Base-by-base conservation (phyloP, 64 coral and sea anemone species). In the Montipora efflorescens region DNA sequence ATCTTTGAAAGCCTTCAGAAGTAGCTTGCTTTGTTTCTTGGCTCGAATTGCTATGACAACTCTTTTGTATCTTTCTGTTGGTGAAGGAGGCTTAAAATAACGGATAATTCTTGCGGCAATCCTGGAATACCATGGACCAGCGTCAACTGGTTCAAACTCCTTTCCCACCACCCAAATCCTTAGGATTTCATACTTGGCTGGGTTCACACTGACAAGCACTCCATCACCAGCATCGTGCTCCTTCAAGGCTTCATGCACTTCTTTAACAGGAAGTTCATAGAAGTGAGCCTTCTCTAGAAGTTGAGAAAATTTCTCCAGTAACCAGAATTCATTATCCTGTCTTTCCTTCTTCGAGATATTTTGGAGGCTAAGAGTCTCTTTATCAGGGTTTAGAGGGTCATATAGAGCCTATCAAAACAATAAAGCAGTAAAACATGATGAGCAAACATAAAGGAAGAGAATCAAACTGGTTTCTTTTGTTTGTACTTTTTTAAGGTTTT, bases 321-420 rank as follows among this genome's bases (percentile, higher is more conserved):
- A 82, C 46, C 89, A 62, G 25, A 74, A 92, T 61, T 97, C 95
- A 70, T 91, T 92, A 53, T 97, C 81, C 50, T 78, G 77, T 49
- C 85, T 82, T 73, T 97, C 92, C 8, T 85, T 76, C 51, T 88
- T 88, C 36, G 84, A 80, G 78, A 83, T 83, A 36, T 78, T 91
- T 16, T 88, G 90, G 23, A 94, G 89, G 8, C 76, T 76, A 10
- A 97, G 20, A 15, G 95, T 97, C 89, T 97, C 95, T 84, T 97
- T 97, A 83, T 97, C 95, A 19, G 95, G 95, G 77, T 97, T 94
- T 46, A 97, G 72, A 69, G 96, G 96, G 80, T 97, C 96, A 78
- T 97, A 97, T 48, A 97, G 70, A 16, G 84, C 83, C 96, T 97
- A 25, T 10, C 8, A 51, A 75, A 20, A 83, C 59, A 45, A 15